Evolutionary conservation across 2,888 invertebrate genomes (phyloP).

Genomic region (Xestia rhomboidea): DNA sequence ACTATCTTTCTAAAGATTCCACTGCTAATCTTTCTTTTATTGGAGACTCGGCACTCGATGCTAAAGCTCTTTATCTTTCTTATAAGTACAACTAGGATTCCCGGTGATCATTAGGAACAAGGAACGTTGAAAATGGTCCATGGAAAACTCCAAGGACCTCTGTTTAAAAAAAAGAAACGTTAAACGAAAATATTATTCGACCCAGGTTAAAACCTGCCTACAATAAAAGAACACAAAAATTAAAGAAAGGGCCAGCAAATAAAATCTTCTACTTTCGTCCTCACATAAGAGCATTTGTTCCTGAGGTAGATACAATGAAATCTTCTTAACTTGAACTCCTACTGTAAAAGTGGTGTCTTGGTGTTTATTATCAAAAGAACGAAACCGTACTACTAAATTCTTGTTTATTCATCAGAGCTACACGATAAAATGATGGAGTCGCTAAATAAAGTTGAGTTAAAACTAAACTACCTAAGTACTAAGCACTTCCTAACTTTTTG

Average conservation of each 20-base stretch:
- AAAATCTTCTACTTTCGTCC: not conserved
- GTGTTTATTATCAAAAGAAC: not conserved
- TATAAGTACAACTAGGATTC: constrained; percentile 32
- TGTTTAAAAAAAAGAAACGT: not conserved
- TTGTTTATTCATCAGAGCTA: not conserved
- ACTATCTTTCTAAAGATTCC: constrained; percentile 37
- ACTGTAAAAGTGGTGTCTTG: not conserved
- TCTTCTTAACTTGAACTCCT: not conserved
- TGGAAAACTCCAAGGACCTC: too few species aligned
- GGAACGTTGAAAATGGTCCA: not conserved
- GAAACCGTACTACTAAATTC: not conserved
- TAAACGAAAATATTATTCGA: not conserved
- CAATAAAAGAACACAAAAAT: not conserved
- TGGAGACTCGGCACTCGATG: constrained; percentile 8
- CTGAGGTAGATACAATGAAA: not conserved
- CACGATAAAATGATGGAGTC: not conserved
- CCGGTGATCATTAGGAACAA: constrained; percentile 13
- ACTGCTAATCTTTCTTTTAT: constrained; percentile 40
- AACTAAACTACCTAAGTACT: not conserved
- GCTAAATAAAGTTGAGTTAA: not conserved
- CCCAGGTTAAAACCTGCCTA: not conserved
- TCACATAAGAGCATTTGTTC: not conserved
- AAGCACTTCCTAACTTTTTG: too few species aligned
- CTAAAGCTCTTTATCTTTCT: constrained; percentile 28
- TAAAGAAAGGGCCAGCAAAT: not conserved